Evolutionary conservation across 2,888 invertebrate genomes (phyloP).

Genomic region (Plagiodera versicolora): DNA sequence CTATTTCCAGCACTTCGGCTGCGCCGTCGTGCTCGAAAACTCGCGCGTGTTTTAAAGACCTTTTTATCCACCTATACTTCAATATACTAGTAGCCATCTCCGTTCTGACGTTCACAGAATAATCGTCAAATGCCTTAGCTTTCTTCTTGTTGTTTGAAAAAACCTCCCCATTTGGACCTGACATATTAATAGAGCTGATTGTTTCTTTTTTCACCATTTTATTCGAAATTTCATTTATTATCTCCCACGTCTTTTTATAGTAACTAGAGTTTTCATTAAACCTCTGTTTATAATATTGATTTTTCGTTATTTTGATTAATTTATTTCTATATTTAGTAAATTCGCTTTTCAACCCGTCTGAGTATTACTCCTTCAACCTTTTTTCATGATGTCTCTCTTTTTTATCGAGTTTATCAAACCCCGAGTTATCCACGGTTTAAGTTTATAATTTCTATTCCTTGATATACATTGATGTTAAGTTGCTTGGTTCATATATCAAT

Average conservation of each 20-base stretch:
- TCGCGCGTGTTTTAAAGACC: too few relatives aligned
- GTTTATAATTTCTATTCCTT: not conserved
- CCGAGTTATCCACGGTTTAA: slow-evolving; percentile 8
- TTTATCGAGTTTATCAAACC: slow-evolving; percentile 5
- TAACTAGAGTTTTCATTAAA: not conserved
- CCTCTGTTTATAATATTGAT: slow-evolving; percentile 4
- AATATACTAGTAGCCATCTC: too few relatives aligned
- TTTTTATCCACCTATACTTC: too few relatives aligned
- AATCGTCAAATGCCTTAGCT: not conserved
- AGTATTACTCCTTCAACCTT: slow-evolving; percentile 1
- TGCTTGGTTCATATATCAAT: not conserved
- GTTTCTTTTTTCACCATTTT: not conserved
- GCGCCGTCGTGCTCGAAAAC: too few relatives aligned
- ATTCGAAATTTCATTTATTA: slow-evolving; percentile 8
- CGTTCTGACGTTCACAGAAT: too few relatives aligned
- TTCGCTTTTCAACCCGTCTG: not conserved
- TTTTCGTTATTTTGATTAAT: slow-evolving; percentile 11
- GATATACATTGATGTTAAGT: not conserved
- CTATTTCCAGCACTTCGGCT: too few relatives aligned
- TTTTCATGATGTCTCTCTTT: slow-evolving; percentile 7
- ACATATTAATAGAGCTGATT: not conserved
- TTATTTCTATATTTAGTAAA: slow-evolving; percentile 9
- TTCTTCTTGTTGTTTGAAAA: not conserved
- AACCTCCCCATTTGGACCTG: not conserved
- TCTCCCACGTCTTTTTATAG: not conserved